Base-by-base conservation (phyloP, 2,888 invertebrate species). In the Atrina japonica region DNA sequence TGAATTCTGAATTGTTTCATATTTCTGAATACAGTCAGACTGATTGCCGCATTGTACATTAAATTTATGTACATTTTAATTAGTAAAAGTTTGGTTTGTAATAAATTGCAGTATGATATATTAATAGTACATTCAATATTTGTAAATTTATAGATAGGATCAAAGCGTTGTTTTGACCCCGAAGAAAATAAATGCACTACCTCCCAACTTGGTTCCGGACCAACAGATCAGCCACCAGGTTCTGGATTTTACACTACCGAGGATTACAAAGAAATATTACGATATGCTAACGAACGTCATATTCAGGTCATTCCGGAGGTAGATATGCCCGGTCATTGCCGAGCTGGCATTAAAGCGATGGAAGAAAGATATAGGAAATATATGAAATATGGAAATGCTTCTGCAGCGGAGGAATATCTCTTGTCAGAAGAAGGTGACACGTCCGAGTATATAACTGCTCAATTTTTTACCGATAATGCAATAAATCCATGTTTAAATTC, bases 291-390 rank as follows among this genome's bases (percentile, higher is more conserved):
- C 3, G 69, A 61, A 0, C 80, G 77, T 3, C 84, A 88, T 69
- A 83, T 90, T 27, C 74, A 83, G 71, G 81, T 89, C 18, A 84
- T 87, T 25, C 89, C 89, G 9, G 89, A 88, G 71, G 75, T 89
- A 40, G 89, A 89, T 65, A 86, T 88, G 86, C 89, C 89, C 0
- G 88, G 87, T 3, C 89, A 89, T 66, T 77, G 82, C 11, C 80
- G 83, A 29, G 88, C 89, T 0, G 86, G 87, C 45, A 83, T 89
- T 59, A 80, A 83, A 43, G 78, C 88, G 11, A 85, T 88, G 82
- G 76, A 83, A 52, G 77, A 80, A 2, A 72, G 86, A 25, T 69
- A 75, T 11, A 60, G 75, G 47, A 77, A 75, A 23, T 66, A 75
- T n/a, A 50, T 75, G 21, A 41, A 63, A 11, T 53, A 53, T 29